These are phyloP conservation scores for Epizoanthus stellaris DNA, from an alignment of 92 coral and sea anemone species.

Conservation along the genomic window DNA sequence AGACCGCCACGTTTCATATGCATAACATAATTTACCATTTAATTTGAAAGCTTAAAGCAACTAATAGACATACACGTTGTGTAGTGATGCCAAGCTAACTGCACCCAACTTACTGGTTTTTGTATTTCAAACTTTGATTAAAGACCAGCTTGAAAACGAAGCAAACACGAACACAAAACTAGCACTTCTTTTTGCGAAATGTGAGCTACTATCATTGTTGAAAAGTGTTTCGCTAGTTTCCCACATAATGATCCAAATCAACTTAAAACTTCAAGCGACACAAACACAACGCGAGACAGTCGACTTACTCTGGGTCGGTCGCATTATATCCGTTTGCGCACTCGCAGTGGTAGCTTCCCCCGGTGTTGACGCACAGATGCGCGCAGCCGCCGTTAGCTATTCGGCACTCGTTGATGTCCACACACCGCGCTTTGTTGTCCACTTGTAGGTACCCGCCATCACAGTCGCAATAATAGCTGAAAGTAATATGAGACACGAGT, in stretches of 20 bases:
- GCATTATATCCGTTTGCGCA: constrained; percentile 85
- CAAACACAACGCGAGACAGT: neutral
- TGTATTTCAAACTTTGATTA: too few relatives aligned
- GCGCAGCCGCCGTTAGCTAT: constrained; percentile 86
- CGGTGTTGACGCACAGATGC: constrained; percentile 83
- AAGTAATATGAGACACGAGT: neutral
- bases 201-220: too few relatives aligned
- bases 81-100: too few relatives aligned
- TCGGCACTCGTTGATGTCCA: constrained; percentile 88
- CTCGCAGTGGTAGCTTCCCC: constrained; percentile 84
- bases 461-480: constrained; percentile 89
- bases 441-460: constrained; percentile 71
- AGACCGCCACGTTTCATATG: too few relatives aligned
- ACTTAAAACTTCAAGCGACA: neutral
- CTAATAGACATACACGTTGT: too few relatives aligned
- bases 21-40: too few relatives aligned
- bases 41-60: neutral
- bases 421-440: constrained; percentile 78
- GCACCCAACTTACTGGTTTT: too few relatives aligned
- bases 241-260: too few relatives aligned
- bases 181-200: too few relatives aligned
- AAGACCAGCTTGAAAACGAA: too few relatives aligned
- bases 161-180: too few relatives aligned
- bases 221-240: too few relatives aligned
- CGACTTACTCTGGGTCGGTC: constrained; percentile 76